A percentile compares a stretch with the other conserved stretches of the same genome.
Conservation (phyloP, 1,140 invertebrate species). For the Brachionus manjavacas region DNA sequence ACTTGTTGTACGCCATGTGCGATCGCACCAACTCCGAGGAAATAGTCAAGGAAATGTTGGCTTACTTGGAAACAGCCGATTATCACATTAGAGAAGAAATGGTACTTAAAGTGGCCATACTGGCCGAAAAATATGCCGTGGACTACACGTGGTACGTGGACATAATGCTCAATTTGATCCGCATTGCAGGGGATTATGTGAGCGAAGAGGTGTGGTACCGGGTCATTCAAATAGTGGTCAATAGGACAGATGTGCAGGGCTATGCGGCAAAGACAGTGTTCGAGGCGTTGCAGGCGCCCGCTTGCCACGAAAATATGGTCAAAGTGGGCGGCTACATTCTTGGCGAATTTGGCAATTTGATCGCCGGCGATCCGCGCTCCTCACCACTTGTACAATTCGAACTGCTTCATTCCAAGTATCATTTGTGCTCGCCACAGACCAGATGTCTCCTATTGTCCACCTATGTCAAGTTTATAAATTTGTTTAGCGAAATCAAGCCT, state of each 20-base stretch:
- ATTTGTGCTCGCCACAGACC: slow-evolving; percentile 92
- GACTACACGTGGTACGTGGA: slow-evolving; percentile 99
- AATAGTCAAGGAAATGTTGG: slow-evolving; percentile 98
- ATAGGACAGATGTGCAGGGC: slow-evolving; percentile 91
- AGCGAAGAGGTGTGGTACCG: slow-evolving; percentile 92
- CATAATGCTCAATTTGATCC: slow-evolving; percentile 96
- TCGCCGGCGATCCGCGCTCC: slow-evolving; percentile 94
- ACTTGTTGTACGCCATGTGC: slow-evolving; percentile 99
- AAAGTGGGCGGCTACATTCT: slow-evolving; percentile 99
- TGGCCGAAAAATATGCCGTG: slow-evolving; percentile 98
- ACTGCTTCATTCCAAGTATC: slow-evolving; percentile 86
- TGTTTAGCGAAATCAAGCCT: slow-evolving; percentile 95
- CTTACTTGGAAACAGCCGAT: slow-evolving; percentile 96
- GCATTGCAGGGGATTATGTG: slow-evolving; percentile 98
- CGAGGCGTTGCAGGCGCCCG: slow-evolving; percentile 86
- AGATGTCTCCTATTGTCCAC: slow-evolving; percentile 90
- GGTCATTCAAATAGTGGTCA: slow-evolving; percentile 99
- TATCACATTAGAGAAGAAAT: slow-evolving; percentile 99
- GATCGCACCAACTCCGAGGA: slow-evolving; percentile 98
- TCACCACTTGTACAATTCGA: slow-evolving; percentile 87
- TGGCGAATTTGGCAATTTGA: slow-evolving; percentile 98
- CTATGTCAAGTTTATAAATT: slow-evolving; percentile 98
- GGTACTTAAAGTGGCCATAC: slow-evolving; percentile 97
- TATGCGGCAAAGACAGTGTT: slow-evolving; percentile 99
- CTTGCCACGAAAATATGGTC: slow-evolving; percentile 99